Base-by-base conservation (phyloP, 2,797 vertebrate genomes). In the Dermochelys coriacea region DNA sequence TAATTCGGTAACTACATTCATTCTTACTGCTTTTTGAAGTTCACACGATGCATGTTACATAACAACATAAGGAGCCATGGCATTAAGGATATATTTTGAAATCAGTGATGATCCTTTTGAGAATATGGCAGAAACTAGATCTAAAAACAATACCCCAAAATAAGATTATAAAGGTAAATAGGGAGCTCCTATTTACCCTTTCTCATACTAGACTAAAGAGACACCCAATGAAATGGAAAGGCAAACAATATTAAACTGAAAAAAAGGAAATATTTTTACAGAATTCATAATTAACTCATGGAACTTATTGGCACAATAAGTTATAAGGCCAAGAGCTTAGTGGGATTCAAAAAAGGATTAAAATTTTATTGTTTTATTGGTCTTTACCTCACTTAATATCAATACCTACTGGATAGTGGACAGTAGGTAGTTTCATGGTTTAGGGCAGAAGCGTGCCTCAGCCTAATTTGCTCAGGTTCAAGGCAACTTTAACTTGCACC, bases 1-100 rank as follows among this genome's bases (percentile, higher is more conserved):
- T 99, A 91, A 99, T 99, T 96, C 98, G 99, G 99, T 99, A 98
- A 98, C 23, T 1, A 51, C 75, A 47, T 80, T 54, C 15, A 21
- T 91, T 90, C 78, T 85, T 95, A 92, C 82, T 81, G 80, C 54
- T 95, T 94, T 93, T 91, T 85, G 88, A 74, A 85, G 1, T 52
- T 57, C 92, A n/a, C 12, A 8, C 34, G 85, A 93, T 83, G 80
- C 34, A 59, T 31, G 61, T 82, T 94, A 74, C 15, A 3, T 55
- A 85, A 49, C 37, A 87, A 11, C 54, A 19, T 51, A 14, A 77
- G 68, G 34, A 84, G 19, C 47, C 55, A 41, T 37, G 64, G 37
- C 52, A 31, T 78, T 93, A 57, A 59, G 86, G 51, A 64, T 41
- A 61, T 82, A 6, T 87, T 93, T 82, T 93, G 88, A 93, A 81